These are phyloP conservation scores for Entomobrya multifasciata DNA, from an alignment of 2,888 invertebrate species.

Conservation along the genomic window DNA sequence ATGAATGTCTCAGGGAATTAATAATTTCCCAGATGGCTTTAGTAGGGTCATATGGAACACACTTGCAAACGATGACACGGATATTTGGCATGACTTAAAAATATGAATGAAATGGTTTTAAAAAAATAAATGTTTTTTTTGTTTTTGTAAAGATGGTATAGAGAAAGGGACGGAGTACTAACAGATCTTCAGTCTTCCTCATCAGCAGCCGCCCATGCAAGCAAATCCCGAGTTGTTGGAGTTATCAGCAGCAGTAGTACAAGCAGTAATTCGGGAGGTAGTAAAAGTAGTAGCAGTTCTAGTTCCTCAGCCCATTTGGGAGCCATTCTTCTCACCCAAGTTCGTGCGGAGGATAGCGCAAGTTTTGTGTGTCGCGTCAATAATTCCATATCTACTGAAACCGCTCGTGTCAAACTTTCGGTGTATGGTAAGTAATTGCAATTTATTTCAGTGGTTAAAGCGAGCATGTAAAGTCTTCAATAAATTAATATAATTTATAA, in stretches of 20 bases:
- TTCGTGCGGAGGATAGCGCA: conserved; percentile 87
- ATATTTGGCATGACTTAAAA: neutral
- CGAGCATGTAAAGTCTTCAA: neutral
- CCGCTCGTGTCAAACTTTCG: conserved; percentile 88
- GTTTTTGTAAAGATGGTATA: conserved; percentile 64
- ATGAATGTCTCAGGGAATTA: conserved; percentile 43
- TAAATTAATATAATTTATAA: neutral
- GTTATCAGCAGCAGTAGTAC: conserved; percentile 15
- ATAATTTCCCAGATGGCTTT: conserved; percentile 57
- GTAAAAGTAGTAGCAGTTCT: conserved; percentile 15
- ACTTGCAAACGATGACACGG: neutral
- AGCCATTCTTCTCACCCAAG: conserved; percentile 77
- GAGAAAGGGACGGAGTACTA: conserved; percentile 77
- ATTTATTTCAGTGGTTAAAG: neutral
- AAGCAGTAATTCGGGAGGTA: neutral
- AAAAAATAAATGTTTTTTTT: conserved; percentile 4
- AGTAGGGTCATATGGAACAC: neutral
- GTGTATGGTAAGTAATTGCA: conserved; percentile 85
- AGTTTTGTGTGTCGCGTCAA: conserved; percentile 94
- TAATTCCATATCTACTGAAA: conserved; percentile 92
- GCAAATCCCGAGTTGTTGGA: conserved; percentile 56
- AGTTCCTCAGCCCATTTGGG: conserved; percentile 71
- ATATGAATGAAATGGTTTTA: neutral
- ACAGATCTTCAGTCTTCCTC: conserved; percentile 71
- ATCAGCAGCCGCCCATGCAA: conserved; percentile 49